phyloP scores from a whole-genome alignment of 2,797 vertebrate species.

The Pteropus rufus region DNA sequence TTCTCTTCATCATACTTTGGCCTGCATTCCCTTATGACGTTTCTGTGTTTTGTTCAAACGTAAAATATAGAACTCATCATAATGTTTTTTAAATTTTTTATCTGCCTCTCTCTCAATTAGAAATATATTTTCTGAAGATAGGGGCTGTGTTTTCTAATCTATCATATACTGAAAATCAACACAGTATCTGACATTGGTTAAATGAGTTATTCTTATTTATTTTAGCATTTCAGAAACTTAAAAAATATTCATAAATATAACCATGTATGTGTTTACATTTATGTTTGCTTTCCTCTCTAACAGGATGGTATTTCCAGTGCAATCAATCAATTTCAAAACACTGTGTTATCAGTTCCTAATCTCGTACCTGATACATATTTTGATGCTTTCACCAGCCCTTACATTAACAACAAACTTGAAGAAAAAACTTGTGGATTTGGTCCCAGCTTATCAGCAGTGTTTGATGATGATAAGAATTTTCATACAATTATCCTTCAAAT shows the following conservation, averaged over 20 bases:
- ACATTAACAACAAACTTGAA: slow-evolving; percentile 80
- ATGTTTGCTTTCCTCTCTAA: slow-evolving; percentile 39
- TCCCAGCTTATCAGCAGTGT: slow-evolving; percentile 83
- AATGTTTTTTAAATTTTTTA: background rate
- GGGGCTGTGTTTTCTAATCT: background rate
- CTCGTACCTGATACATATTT: slow-evolving; percentile 86
- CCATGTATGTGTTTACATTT: background rate
- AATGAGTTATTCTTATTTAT: background rate
- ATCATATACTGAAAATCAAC: background rate
- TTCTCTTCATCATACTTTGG: background rate
- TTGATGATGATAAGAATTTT: slow-evolving; percentile 86
- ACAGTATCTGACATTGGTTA: background rate
- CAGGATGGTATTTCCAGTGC: slow-evolving; percentile 85
- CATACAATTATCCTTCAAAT: slow-evolving; percentile 82
- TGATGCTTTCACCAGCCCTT: slow-evolving; percentile 81
- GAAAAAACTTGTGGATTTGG: slow-evolving; percentile 81
- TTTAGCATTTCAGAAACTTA: slow-evolving; percentile 17
- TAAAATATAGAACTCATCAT: background rate
- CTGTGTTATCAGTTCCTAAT: slow-evolving; percentile 84
- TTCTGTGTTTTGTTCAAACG: background rate
- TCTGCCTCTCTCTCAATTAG: background rate
- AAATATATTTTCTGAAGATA: background rate
- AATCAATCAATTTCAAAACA: slow-evolving; percentile 82
- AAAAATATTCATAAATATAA: background rate
- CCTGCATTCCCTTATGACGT: background rate